Evolutionary conservation across 2,888 invertebrate genomes (phyloP).

Genomic region (Drosophila anomelani): DNA sequence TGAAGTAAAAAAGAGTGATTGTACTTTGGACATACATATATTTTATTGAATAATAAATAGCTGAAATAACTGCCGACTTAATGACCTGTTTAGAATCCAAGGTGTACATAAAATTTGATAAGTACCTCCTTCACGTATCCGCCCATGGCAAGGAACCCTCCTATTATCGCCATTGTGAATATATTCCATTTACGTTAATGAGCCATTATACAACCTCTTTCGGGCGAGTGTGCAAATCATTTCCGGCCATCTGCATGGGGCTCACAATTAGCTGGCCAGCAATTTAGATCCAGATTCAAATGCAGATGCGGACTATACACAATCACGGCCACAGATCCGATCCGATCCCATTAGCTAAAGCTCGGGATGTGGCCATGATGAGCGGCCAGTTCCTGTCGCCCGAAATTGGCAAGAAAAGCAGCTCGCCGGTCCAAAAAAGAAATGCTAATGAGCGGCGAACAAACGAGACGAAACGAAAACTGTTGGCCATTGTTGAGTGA

Average conservation of each 20-base stretch:
- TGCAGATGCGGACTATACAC: constrained; percentile 32
- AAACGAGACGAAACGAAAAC: constrained; percentile 48
- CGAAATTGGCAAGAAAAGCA: constrained; percentile 40
- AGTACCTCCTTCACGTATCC: not conserved
- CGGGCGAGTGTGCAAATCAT: constrained; percentile 31
- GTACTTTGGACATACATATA: not conserved
- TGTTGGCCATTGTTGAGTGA: constrained; percentile 47
- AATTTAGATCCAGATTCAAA: constrained; percentile 18
- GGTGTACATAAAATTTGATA: constrained; percentile 5
- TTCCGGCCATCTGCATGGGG: constrained; percentile 31
- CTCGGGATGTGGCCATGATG: constrained; percentile 36
- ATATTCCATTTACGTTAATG: constrained; percentile 33
- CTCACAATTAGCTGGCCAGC: constrained; percentile 35
- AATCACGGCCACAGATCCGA: constrained; percentile 34
- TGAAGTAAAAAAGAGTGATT: not conserved
- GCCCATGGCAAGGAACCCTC: constrained; percentile 4
- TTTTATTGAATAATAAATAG: constrained; percentile 1
- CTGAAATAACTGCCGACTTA: not conserved
- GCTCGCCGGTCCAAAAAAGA: constrained; percentile 32
- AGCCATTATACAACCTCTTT: constrained; percentile 11
- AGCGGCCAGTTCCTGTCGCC: constrained; percentile 39
- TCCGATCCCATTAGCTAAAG: constrained; percentile 52
- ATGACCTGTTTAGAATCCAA: constrained; percentile 5
- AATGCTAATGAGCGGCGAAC: constrained; percentile 60
- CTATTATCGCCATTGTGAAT: constrained; percentile 15